Conservation (phyloP, 37 sponge, comb jelly and placozoan genomes). For the Geodia barretti region DNA sequence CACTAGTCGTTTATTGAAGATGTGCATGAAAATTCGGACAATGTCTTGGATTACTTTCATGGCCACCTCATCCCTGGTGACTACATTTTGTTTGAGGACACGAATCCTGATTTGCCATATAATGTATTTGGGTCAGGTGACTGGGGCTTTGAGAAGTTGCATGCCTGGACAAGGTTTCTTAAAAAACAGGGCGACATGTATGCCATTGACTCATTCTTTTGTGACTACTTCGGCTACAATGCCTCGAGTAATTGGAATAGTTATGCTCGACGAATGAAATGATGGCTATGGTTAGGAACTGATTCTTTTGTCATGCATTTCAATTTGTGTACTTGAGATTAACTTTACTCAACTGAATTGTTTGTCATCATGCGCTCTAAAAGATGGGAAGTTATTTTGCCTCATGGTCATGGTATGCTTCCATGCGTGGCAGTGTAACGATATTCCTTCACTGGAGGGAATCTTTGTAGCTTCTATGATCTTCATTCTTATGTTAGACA, state of each 20-base stretch:
- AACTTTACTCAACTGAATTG: too few relatives aligned
- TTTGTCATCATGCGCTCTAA: too few relatives aligned
- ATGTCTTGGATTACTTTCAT: constrained; percentile 49
- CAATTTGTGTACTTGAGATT: too few relatives aligned
- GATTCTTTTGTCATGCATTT: too few relatives aligned
- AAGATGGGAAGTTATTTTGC: too few relatives aligned
- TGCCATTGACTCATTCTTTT: constrained; percentile 47
- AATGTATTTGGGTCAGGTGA: too few relatives aligned
- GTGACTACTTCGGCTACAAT: constrained; percentile 71
- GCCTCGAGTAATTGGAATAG: constrained; percentile 56
- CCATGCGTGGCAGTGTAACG: too few relatives aligned
- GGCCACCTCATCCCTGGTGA: constrained; percentile 49
- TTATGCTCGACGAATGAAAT: constrained; percentile 35
- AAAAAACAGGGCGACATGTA: constrained; percentile 24
- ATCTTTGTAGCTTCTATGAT: too few relatives aligned
- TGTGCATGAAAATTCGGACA: constrained; percentile 41
- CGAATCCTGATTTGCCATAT: constrained; percentile 27
- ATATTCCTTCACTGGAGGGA: too few relatives aligned
- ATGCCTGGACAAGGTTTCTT: constrained; percentile 43
- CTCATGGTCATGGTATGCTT: too few relatives aligned
- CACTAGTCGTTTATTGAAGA: constrained; percentile 69
- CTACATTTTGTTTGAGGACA: constrained; percentile 67
- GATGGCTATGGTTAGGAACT: too few relatives aligned
- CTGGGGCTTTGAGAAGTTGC: constrained; percentile 5
- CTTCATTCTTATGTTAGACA: too few relatives aligned